Percentiles rank a stretch among this genome's conserved stretches.
Evolutionary conservation across 2,888 invertebrate genomes (phyloP).

Genomic region (Coelogynopora nodosa): DNA sequence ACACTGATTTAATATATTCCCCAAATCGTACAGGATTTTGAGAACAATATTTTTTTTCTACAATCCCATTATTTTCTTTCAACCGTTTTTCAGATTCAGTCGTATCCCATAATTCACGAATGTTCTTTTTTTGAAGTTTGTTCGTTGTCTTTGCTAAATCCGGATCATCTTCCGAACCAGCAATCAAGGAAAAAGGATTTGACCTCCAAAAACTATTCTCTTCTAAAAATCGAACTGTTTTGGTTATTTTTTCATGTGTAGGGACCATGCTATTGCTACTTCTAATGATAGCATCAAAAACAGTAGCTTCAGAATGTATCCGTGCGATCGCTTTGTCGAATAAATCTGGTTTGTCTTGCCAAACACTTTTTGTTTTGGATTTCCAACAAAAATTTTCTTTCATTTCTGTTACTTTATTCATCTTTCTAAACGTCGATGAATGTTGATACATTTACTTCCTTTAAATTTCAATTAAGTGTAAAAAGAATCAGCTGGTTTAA

Average conservation of each 20-base stretch:
- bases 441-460: background rate
- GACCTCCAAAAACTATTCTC: constrained; percentile 38
- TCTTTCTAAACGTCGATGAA: background rate
- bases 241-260: constrained; percentile 34
- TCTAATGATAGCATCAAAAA: constrained; percentile 38
- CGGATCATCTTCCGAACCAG: constrained; percentile 29
- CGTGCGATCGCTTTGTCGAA: constrained; percentile 7
- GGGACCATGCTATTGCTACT: constrained; percentile 34
- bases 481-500: background rate
- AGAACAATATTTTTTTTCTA: background rate
- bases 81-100: background rate
- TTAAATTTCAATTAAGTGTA: background rate
- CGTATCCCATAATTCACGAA: constrained; percentile 33
- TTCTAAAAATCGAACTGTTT: constrained; percentile 41
- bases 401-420: constrained; percentile 40
- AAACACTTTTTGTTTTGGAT: constrained; percentile 40
- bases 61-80: background rate
- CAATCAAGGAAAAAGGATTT: constrained; percentile 37
- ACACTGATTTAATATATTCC: constrained; percentile 16
- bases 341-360: constrained; percentile 38
- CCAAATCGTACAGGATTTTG: background rate
- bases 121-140: constrained; percentile 29
- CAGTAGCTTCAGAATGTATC: constrained; percentile 38
- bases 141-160: constrained; percentile 34
- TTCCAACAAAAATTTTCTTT: constrained; percentile 41